A percentile compares a stretch with the other conserved stretches of the same genome.
Conservation (phyloP, 2,797 vertebrate species). For the Emys orbicularis region DNA sequence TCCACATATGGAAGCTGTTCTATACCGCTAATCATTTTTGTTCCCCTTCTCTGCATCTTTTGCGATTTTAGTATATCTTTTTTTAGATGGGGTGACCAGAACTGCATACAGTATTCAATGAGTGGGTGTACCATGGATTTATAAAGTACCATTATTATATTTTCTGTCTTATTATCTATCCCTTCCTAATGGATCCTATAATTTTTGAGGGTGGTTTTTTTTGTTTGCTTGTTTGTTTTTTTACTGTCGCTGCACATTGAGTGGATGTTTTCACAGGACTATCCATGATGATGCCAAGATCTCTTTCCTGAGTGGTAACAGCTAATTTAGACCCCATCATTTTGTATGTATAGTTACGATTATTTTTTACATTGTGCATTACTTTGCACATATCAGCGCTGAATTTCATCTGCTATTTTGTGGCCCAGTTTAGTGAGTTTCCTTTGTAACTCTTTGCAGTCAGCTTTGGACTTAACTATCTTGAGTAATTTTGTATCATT, state of each 20-base stretch:
- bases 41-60: neutral
- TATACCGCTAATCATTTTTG: neutral
- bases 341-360: neutral
- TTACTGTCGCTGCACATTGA: neutral
- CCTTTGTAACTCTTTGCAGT: neutral
- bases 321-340: neutral
- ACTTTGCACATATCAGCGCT: neutral
- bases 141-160: neutral
- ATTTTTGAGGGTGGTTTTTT: neutral
- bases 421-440: neutral
- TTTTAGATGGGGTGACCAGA: neutral
- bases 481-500: neutral
- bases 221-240: neutral
- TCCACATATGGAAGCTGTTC: neutral
- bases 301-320: neutral
- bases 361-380: neutral
- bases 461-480: neutral
- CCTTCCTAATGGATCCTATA: neutral
- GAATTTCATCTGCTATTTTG: neutral
- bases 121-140: neutral
- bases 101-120: neutral
- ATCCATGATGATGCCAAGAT: neutral
- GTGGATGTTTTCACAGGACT: neutral
- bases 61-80: neutral
- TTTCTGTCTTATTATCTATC: neutral